Base-by-base conservation (phyloP, 2,888 invertebrate genomes). In the Mystacides longicornis region DNA sequence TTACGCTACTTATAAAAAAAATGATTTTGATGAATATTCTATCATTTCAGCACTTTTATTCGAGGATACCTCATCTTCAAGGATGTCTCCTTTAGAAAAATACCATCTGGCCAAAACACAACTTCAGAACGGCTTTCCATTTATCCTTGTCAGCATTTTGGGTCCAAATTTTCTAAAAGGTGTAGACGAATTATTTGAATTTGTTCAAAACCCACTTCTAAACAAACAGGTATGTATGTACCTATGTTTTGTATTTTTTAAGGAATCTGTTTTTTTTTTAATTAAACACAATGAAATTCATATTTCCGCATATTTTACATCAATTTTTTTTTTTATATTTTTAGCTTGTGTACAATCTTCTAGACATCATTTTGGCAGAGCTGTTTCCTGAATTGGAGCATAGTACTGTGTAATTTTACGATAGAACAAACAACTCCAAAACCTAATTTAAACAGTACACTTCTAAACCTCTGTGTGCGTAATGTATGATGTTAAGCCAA, bases 331-430 rank as follows among this genome's bases (percentile, higher is more conserved):
- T 27, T 27, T 11, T 52, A 46, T 46, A 58, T 20, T 72, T 71
- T 11, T 81, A 82, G 83, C 71, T 93, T 62, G 82, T 84, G 59
- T 92, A 93, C 71, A 82, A 85, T 63, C 73, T 93, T 52, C 69
- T 93, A 63, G 94, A 94, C 69, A 77, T 86, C 52, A 75, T 90
- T 53, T 65, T 90, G 23, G 71, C 80, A 50, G 89, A 90, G 71
- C 71, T 91, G 58, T 92, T 89, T 72, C 90, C 91, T 0, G 89
- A 89, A 69, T 64, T 82, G 52, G 69, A 65, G 67, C 60, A 66
- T 69, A 54, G 16, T 37, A 14, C 14, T 7, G 3, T 16, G 16
- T 3, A 37, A 37, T 37, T n/a, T 7, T 7, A 27, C 11, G 7
- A 27, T 7, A 27, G 27, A 27, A 7, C 11, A 27, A 27, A 11